These are phyloP conservation scores for Diplosoma virens DNA, from an alignment of 23 tunicate species.

Conservation along the genomic window DNA sequence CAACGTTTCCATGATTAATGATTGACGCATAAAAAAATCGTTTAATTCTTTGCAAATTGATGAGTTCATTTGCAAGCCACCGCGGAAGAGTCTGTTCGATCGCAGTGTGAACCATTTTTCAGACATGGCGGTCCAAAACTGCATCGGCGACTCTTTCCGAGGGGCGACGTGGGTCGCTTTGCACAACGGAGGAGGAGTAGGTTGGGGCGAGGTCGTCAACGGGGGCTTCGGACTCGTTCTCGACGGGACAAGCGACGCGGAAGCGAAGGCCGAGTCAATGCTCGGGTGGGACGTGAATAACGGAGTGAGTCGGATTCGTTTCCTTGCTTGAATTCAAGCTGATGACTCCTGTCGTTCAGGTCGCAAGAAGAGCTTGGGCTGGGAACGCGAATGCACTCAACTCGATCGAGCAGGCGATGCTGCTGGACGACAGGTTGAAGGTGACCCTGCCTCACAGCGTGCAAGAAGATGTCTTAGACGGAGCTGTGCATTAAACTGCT, in stretches of 20 bases:
- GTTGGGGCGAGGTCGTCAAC: conserved; percentile 97
- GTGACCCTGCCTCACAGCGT: conserved; percentile 73
- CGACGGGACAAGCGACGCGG: conserved; percentile 72
- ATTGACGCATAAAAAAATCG: too few relatives aligned
- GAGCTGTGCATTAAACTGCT: background rate
- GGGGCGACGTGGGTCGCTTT: conserved; percentile 99
- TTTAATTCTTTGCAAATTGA: too few relatives aligned
- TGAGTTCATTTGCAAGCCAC: background rate
- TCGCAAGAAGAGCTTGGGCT: conserved; percentile 86
- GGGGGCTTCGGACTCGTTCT: conserved; percentile 93
- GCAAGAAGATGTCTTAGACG: background rate
- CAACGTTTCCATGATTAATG: too few relatives aligned
- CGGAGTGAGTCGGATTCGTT: conserved; percentile 60
- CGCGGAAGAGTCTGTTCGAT: background rate
- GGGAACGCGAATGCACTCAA: conserved; percentile 70
- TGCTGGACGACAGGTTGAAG: conserved; percentile 17
- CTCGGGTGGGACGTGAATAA: conserved; percentile 89
- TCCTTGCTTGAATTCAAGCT: background rate
- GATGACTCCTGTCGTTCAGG: conserved; percentile 24
- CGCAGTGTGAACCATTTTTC: too few relatives aligned
- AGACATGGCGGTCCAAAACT: conserved; percentile 99
- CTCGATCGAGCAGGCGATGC: conserved; percentile 72
- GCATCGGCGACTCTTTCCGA: conserved; percentile 93
- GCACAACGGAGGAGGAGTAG: conserved; percentile 97
- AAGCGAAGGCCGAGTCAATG: conserved; percentile 45